phyloP scores from a whole-genome alignment of 2,113 vertebrate species.

The Myotis davidii region DNA sequence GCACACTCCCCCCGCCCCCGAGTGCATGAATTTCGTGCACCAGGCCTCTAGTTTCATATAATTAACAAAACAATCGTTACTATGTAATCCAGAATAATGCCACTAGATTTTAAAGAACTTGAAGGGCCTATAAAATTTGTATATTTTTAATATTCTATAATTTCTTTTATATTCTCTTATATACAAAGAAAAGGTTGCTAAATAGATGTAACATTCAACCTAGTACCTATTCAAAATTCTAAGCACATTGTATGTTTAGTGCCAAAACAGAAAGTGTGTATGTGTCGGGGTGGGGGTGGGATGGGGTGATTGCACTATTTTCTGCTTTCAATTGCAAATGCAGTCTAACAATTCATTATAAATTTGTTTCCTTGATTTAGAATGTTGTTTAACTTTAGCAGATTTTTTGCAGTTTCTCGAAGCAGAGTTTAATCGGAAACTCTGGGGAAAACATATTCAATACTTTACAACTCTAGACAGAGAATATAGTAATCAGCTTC shows the following conservation, averaged over 20 bases:
- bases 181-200: not conserved
- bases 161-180: slow-evolving; percentile 19
- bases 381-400: not conserved
- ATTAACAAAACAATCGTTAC: slow-evolving; percentile 36
- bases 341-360: slow-evolving; percentile 11
- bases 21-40: too few relatives aligned
- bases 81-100: not conserved
- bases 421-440: not conserved
- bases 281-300: not conserved
- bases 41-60: not conserved
- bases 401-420: slow-evolving; percentile 42
- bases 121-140: not conserved
- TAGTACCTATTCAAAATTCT: not conserved
- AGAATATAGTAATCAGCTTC: slow-evolving; percentile 19
- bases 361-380: slow-evolving; percentile 33
- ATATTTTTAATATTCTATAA: not conserved
- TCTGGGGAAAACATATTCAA: slow-evolving; percentile 33
- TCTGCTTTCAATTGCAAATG: slow-evolving; percentile 19
- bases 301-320: not conserved
- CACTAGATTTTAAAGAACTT: slow-evolving; percentile 2
- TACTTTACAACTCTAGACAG: not conserved
- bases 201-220: not conserved
- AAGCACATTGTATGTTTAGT: not conserved
- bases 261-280: not conserved
- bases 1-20: too few relatives aligned